Percentiles rank a stretch among this genome's conserved stretches.
Evolutionary conservation across 2,113 vertebrate species (phyloP).

Genomic region (Okapia johnstoni): DNA sequence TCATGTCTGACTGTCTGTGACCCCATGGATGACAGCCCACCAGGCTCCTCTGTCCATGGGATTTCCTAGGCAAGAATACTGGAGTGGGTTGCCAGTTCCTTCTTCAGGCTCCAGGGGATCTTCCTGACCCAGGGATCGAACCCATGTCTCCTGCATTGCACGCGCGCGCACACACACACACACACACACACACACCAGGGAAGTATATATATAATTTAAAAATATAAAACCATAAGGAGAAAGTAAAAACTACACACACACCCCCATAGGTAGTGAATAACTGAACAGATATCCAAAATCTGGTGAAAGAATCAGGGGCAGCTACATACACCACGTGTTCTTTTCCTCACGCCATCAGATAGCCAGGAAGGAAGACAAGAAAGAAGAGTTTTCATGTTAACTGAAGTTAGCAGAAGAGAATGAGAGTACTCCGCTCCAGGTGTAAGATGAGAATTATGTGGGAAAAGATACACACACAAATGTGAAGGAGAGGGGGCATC

Average conservation of each 20-base stretch:
- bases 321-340: background rate
- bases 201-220: background rate
- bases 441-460: background rate
- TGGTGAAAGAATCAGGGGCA: background rate
- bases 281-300: background rate
- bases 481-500: background rate
- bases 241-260: background rate
- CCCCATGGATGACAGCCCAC: background rate
- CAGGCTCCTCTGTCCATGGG: background rate
- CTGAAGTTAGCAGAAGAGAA: background rate
- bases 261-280: background rate
- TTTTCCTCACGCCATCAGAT: background rate
- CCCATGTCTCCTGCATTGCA: background rate
- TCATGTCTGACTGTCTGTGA: background rate
- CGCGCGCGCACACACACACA: background rate
- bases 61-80: background rate
- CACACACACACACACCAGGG: fast-evolving
- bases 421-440: background rate
- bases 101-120: background rate
- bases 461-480: background rate
- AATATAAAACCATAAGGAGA: background rate
- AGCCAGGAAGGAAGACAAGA: background rate
- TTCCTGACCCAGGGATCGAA: background rate
- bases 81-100: background rate
- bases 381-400: background rate